These are phyloP conservation scores for Coendou prehensilis DNA, from an alignment of 2,797 vertebrate species.

Conservation along the genomic window DNA sequence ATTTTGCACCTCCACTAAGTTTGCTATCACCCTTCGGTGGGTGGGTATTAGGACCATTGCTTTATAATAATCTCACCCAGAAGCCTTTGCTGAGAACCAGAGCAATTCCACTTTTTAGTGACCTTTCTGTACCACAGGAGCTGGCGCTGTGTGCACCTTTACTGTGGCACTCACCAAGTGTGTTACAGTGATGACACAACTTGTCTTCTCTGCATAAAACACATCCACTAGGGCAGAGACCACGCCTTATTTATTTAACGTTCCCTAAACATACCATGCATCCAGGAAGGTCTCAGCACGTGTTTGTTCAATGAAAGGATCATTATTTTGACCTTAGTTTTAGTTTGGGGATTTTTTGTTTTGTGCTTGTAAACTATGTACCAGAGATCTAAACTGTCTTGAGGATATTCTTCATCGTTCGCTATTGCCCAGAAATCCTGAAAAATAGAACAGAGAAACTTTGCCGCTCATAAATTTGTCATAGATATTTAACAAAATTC, in stretches of 20 bases:
- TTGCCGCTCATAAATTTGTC: background rate
- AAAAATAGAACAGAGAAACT: background rate
- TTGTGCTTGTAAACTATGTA: background rate
- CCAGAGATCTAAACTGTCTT: background rate
- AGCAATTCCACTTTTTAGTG: background rate
- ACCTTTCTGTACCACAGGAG: background rate
- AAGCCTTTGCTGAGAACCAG: background rate
- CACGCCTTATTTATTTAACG: background rate
- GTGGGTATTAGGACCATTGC: background rate
- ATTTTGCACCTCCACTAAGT: background rate
- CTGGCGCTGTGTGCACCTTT: background rate
- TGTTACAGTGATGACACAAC: rapidly evolving
- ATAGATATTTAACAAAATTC: background rate
- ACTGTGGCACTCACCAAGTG: background rate
- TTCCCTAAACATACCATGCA: background rate
- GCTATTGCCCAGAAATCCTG: background rate
- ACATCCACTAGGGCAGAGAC: background rate
- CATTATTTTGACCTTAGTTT: background rate
- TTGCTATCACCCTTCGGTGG: background rate
- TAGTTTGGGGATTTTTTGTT: background rate
- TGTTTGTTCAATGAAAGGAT: background rate
- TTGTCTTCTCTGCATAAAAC: background rate
- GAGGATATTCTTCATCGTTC: background rate
- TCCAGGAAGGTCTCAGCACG: background rate
- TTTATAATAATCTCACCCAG: background rate